These are phyloP conservation scores for Odontomyia ornata DNA, from an alignment of 2,888 invertebrate genomes.

Conservation along the genomic window DNA sequence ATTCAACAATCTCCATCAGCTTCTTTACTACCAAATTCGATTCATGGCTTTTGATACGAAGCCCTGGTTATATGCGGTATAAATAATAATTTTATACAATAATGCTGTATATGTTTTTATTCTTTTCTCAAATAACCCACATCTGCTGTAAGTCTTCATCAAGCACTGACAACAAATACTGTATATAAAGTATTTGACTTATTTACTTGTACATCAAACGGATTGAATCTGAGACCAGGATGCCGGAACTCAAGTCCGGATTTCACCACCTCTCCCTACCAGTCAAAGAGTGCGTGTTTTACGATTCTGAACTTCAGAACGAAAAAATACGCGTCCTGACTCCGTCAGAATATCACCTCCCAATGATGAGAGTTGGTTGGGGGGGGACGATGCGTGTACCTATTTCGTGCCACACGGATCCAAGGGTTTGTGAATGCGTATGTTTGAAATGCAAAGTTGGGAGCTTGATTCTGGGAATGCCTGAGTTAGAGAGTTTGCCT, in stretches of 20 bases:
- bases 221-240: slow-evolving; percentile 8
- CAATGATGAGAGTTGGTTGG: slow-evolving; percentile 27
- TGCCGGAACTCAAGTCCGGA: slow-evolving; percentile 28
- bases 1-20: too few species aligned
- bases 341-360: not conserved
- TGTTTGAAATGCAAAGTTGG: slow-evolving; percentile 28
- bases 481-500: slow-evolving; percentile 11
- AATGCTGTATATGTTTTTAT: too few species aligned
- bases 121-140: not conserved
- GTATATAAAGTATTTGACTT: slow-evolving; percentile 47
- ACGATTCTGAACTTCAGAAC: slow-evolving; percentile 17
- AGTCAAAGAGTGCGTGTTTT: not conserved
- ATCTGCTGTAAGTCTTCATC: not conserved
- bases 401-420: slow-evolving; percentile 33
- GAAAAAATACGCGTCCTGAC: slow-evolving; percentile 2
- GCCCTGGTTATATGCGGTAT: too few species aligned
- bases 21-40: too few species aligned
- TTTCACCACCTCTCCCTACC: not conserved
- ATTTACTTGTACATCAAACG: slow-evolving; percentile 28
- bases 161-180: slow-evolving; percentile 44
- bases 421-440: slow-evolving; percentile 45
- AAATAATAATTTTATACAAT: too few species aligned
- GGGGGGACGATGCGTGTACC: slow-evolving; percentile 46
- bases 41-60: too few species aligned
- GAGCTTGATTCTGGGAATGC: not conserved